Base-by-base conservation (phyloP, 1,140 invertebrate genomes). In the Drosophila aff. region DNA sequence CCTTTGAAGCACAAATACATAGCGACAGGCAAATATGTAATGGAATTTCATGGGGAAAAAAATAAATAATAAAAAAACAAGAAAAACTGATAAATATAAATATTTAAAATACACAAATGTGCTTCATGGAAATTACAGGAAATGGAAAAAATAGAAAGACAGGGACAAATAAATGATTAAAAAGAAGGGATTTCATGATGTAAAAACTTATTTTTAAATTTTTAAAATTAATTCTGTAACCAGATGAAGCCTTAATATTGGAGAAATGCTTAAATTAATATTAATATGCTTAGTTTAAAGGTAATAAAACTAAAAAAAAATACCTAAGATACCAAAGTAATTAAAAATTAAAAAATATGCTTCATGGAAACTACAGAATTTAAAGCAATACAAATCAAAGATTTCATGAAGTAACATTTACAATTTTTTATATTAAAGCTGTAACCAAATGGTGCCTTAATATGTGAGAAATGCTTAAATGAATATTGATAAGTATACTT, bases 1-100 rank as follows among this genome's bases (percentile, higher is more conserved):
- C 64, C 58, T 62, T 71, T 53, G 65, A 58, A 55, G 58, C 64
- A 47, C 38, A 76, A 52, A 65, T 41, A 53, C 46, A 49, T 23
- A 38, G 60, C 38, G 38, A 66, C 62, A 40, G 21, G 21, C 62
- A 31, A 69, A 52, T 49, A 21, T 23, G 36, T 21, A 41, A 23
- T 67, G 36, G 21, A n/a, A 16, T 65, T 49, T 13, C 33, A 55
- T 40, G 40, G 33, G 21, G 11, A 41, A 49, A 43, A 36, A 3
- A 28, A 16, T 13, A 47, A 21, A 49, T 40, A 26, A 52, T 3
- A 21, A 16, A 23, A 21, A 1, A 38, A 38, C n/a, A 40, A 40
- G 47, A 66, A 66, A 26, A 67, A 33, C 53, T 40, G 53, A 52
- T 68, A 38, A 68, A 68, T 26, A 67, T 50, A 68, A 67, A 67